Conservation (phyloP, 2,113 vertebrate genomes). For the Lates calcarifer region DNA sequence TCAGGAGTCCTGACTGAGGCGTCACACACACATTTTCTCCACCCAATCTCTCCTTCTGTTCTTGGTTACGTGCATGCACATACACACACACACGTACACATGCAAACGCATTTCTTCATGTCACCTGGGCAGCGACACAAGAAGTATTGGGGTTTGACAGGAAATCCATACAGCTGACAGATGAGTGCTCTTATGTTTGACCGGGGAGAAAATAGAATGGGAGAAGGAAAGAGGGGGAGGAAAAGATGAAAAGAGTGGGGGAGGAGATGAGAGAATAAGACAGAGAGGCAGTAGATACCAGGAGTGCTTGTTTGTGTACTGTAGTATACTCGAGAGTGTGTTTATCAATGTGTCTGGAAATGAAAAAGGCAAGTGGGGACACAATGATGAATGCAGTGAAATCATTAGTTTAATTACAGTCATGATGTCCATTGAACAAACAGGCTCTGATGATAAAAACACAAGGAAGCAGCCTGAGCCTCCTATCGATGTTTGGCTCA, state of each 20-base stretch:
- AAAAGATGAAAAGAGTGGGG: constrained; percentile 36
- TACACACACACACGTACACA: too few species aligned
- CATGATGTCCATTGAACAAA: constrained; percentile 35
- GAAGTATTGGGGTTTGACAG: constrained; percentile 68
- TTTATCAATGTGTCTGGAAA: constrained; percentile 5
- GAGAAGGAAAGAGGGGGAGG: constrained; percentile 40
- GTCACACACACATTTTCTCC: constrained; percentile 35
- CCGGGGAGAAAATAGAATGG: constrained; percentile 68
- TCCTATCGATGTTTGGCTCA: constrained; percentile 50
- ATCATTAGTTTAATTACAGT: constrained; percentile 64
- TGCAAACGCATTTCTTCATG: constrained; percentile 26
- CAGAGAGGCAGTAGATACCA: constrained; percentile 4
- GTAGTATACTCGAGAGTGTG: constrained; percentile 6
- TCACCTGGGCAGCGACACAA: constrained; percentile 62
- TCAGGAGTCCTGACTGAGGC: background rate
- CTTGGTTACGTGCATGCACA: constrained; percentile 2
- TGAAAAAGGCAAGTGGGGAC: constrained; percentile 18
- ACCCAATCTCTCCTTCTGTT: constrained; percentile 22
- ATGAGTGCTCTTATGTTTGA: constrained; percentile 70
- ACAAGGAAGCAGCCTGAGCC: constrained; percentile 15
- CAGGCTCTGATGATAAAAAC: constrained; percentile 41
- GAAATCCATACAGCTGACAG: constrained; percentile 80
- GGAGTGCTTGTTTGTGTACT: constrained; percentile 20
- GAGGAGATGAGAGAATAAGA: constrained; percentile 28
- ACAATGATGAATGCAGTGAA: constrained; percentile 53